Evolutionary conservation across 2,113 vertebrate species (phyloP).

Genomic region (Galbula dea): DNA sequence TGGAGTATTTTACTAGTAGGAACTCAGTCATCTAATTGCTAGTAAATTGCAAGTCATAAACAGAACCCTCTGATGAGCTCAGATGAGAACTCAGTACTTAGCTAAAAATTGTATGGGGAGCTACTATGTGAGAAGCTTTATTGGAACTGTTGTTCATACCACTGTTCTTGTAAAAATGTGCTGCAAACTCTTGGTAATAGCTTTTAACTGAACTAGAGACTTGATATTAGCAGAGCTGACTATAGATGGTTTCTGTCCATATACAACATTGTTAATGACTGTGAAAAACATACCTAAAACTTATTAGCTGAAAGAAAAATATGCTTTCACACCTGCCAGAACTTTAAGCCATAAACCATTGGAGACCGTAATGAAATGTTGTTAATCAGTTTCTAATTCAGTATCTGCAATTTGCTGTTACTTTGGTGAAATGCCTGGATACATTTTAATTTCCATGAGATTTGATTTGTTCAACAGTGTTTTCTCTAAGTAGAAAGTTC

Average conservation of each 20-base stretch:
- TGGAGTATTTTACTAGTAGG: background rate
- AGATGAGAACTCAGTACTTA: background rate
- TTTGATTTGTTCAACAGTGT: background rate
- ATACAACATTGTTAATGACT: background rate
- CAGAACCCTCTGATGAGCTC: background rate
- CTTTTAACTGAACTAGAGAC: background rate
- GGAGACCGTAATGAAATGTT: background rate
- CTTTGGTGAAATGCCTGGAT: background rate
- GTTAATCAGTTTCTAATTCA: background rate
- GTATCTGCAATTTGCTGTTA: background rate
- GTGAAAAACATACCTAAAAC: background rate
- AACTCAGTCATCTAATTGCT: background rate
- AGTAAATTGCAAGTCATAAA: constrained; percentile 10
- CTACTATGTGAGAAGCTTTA: background rate
- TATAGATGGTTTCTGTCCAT: background rate
- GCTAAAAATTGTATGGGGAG: background rate
- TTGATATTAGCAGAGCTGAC: background rate
- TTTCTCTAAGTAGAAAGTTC: background rate
- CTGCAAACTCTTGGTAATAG: background rate
- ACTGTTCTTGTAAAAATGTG: background rate
- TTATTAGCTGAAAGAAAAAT: background rate
- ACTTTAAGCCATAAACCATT: background rate
- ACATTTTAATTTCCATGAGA: background rate
- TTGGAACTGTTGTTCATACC: background rate
- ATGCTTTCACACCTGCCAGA: background rate